Base-by-base conservation (phyloP, 2,113 vertebrate genomes). In the Seriola aureovittata region DNA sequence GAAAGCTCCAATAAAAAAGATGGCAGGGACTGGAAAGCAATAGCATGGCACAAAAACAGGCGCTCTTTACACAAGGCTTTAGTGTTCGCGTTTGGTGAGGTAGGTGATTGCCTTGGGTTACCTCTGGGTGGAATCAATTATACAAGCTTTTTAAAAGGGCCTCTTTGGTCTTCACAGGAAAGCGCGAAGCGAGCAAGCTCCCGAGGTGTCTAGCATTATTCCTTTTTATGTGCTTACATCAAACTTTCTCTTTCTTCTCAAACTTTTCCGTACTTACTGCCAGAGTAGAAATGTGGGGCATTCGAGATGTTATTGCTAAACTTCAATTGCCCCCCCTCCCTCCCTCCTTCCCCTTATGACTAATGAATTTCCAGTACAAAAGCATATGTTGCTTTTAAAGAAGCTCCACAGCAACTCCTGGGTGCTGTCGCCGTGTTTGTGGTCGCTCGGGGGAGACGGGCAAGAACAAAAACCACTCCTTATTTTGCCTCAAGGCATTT, bases 101-200 rank as follows among this genome's bases (percentile, higher is more conserved):
- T 80, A 73, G 83, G 80, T 82, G 89, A 90, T 88, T 80, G 93
- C 89, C 89, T 86, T 82, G 75, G 90, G 91, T 93, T 92, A 90
- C 75, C 88, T 89, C 82, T 71, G 89, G 87, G 92, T 92, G 81
- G 87, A 92, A 90, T 92, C 82, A 87, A 89, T 93, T 93, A 90
- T 89, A 90, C 84, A 90, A 75, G 81, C 80, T 77, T 90, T 92
- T 92, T 90, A 88, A 91, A 92, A 84, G 87, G 71, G 78, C 57
- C 65, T 59, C 85, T 93, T 91, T 89, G 85, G 80, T 93, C 85
- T 90, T 85, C 75, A 85, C 85, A 86, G 86, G 70, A 80, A 84
- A 34, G 78, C 60, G 8, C 16, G 50, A 82, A 80, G 81, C 23
- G 50, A 87, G 73, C 75, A 69, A 72, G 79, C 80, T 92, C 90